A percentile compares a stretch with the other conserved stretches of the same genome.
These are phyloP conservation scores for Paedocypris sp. DNA, from an alignment of 2,113 vertebrate species.

Conservation along the genomic window DNA sequence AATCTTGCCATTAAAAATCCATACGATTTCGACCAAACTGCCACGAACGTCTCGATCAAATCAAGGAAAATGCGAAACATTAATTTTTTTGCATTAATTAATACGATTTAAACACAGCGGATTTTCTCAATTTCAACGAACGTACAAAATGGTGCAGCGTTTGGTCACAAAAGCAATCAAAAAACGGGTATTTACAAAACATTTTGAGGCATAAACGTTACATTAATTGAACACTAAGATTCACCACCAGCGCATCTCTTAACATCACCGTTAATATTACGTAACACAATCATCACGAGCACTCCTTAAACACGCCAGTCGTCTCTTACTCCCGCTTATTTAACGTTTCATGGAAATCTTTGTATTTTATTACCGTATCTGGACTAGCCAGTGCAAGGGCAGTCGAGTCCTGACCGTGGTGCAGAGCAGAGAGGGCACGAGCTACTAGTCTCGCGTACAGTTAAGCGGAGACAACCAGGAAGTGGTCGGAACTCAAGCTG, in stretches of 20 bases:
- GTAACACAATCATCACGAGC: background rate
- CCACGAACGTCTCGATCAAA: too few species aligned
- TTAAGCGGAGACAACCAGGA: constrained; percentile 46
- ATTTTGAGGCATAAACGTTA: background rate
- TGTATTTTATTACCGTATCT: constrained; percentile 43
- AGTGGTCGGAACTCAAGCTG: constrained; percentile 6
- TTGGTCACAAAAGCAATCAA: background rate
- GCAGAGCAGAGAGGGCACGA: constrained; percentile 48
- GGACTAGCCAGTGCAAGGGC: constrained; percentile 52
- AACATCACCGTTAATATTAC: constrained; percentile 5
- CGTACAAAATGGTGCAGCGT: background rate
- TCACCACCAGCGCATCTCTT: background rate
- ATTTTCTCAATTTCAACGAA: background rate
- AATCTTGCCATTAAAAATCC: too few species aligned
- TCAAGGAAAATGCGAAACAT: too few species aligned
- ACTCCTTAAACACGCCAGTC: background rate
- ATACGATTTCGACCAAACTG: too few species aligned
- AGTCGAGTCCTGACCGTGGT: constrained; percentile 36
- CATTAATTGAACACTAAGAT: background rate
- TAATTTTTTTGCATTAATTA: too few species aligned
- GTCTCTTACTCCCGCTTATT: background rate
- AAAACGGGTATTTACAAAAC: too few species aligned
- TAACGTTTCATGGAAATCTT: background rate
- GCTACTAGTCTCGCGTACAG: constrained; percentile 20
- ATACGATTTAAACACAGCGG: too few species aligned